These are phyloP conservation scores for Procavia capensis DNA, from an alignment of 2,113 vertebrate species.

Conservation along the genomic window DNA sequence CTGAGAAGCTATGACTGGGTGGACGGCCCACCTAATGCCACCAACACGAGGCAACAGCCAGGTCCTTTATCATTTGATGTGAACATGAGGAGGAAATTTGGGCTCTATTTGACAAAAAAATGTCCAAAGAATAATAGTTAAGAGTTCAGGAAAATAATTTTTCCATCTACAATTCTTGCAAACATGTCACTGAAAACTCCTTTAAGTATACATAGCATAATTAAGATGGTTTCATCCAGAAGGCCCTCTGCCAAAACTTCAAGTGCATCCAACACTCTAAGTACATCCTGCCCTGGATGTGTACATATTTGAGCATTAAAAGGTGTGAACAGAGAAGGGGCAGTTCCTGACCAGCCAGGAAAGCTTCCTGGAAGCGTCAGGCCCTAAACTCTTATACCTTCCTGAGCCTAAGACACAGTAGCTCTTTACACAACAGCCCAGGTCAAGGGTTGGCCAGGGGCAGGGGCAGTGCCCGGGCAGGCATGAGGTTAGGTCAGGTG, in stretches of 20 bases:
- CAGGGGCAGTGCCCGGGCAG: not conserved
- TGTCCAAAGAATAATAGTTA: not conserved
- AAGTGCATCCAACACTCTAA: not conserved
- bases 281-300: accelerated
- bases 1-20: not conserved
- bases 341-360: not conserved
- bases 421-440: not conserved
- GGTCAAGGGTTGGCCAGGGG: too few species aligned
- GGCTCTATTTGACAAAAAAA: slow-evolving; percentile 5
- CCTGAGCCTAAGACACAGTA: not conserved
- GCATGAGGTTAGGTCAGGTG: not conserved
- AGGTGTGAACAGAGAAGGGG: not conserved
- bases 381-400: not conserved
- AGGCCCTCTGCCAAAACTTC: not conserved
- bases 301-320: not conserved
- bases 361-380: not conserved
- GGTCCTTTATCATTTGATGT: not conserved
- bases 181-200: slow-evolving; percentile 1
- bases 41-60: not conserved
- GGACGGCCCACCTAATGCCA: not conserved
- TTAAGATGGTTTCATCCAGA: not conserved
- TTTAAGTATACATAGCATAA: slow-evolving; percentile 5
- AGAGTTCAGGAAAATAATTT: slow-evolving; percentile 32
- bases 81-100: not conserved
- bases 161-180: not conserved